A percentile compares a stretch with the other conserved stretches of the same genome.
Conservation (phyloP, 30 jellyfish, hydroid and myxozoan species). For the Mastigias papua region DNA sequence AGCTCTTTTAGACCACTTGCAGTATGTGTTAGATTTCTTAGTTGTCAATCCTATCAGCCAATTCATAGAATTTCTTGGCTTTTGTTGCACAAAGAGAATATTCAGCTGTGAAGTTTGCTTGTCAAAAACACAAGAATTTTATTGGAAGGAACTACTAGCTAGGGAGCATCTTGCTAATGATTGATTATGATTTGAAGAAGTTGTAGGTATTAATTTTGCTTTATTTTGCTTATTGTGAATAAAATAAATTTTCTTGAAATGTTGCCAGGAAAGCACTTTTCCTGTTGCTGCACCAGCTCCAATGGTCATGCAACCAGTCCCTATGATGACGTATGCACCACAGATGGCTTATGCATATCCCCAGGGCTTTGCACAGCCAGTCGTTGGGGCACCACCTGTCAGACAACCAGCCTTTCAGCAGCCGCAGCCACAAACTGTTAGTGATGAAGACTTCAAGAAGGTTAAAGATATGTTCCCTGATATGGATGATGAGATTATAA, state of each 20-base stretch:
- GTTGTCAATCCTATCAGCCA: no score
- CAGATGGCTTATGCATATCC: slow-evolving; percentile 66
- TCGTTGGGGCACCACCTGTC: not conserved
- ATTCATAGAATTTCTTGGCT: no score
- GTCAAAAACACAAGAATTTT: no score
- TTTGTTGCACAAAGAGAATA: no score
- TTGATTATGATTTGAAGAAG: not conserved
- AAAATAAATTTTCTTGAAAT: no score
- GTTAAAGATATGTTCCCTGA: slow-evolving; percentile 94
- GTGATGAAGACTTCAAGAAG: slow-evolving; percentile 76
- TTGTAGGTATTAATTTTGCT: not conserved
- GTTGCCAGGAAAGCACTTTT: slow-evolving; percentile 36
- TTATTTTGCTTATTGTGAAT: not conserved
- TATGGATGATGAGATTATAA: slow-evolving; percentile 92
- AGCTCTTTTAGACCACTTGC: no score
- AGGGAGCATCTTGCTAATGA: no score
- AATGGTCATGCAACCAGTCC: slow-evolving; percentile 58
- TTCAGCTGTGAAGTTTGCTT: no score
- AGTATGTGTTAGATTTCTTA: no score
- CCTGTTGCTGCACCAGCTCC: slow-evolving; percentile 75
- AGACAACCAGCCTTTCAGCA: slow-evolving; percentile 6
- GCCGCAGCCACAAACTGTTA: slow-evolving; percentile 40
- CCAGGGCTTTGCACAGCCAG: slow-evolving; percentile 37
- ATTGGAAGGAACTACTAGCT: no score
- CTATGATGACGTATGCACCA: slow-evolving; percentile 65